phyloP scores from a whole-genome alignment of 2,888 invertebrate species.

The Callinectes sapidus region DNA sequence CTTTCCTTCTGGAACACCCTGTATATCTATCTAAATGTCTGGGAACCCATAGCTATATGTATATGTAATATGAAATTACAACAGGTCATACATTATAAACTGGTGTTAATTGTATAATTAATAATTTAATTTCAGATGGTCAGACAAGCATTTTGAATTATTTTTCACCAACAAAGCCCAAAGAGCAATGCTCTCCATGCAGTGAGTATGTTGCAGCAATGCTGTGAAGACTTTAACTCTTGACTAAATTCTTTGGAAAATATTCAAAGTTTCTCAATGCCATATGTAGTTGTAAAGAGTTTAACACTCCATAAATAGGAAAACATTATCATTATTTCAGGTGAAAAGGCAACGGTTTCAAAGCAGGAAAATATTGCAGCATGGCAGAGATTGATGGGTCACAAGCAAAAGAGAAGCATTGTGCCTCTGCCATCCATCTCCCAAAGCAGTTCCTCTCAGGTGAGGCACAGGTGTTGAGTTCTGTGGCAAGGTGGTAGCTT shows the following conservation, averaged over 20 bases:
- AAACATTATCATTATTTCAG: not conserved
- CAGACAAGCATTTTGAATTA: slow-evolving; percentile 36
- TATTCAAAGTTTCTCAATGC: not conserved
- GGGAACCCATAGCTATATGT: not conserved
- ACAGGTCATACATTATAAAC: not conserved
- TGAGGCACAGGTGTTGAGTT: not conserved
- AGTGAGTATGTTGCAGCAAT: slow-evolving; percentile 17
- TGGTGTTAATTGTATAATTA: not conserved
- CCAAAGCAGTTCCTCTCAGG: not conserved
- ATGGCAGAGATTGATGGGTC: not conserved
- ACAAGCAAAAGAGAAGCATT: not conserved
- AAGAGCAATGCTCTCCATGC: not conserved
- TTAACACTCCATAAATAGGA: not conserved
- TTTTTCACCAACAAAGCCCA: slow-evolving; percentile 7
- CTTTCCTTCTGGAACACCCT: too few relatives aligned
- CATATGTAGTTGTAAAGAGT: not conserved
- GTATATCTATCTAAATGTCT: too few relatives aligned
- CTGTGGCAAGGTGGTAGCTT: not conserved
- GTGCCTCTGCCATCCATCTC: not conserved
- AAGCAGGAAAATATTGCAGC: not conserved
- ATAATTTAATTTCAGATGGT: slow-evolving; percentile 7
- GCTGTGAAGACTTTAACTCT: not conserved
- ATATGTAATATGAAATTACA: not conserved
- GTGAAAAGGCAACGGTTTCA: not conserved
- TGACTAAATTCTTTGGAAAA: not conserved